Conservation (phyloP, 2,113 vertebrate species). For the Callithrix jacchus region DNA sequence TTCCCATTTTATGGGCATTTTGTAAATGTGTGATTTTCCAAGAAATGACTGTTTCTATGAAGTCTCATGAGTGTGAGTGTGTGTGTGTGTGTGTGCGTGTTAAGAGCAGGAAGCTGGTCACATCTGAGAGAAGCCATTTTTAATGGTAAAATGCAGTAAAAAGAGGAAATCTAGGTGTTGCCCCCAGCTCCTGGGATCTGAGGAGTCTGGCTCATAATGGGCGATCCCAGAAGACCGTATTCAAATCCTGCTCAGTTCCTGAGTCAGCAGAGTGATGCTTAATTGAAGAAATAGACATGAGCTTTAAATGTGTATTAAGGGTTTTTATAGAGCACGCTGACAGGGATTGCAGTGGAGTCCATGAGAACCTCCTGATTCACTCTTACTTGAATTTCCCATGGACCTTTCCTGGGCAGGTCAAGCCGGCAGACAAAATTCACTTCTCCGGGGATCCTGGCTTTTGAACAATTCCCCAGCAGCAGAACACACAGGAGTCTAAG, state of each 20-base stretch:
- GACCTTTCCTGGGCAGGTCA: background rate
- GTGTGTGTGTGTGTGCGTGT: no score
- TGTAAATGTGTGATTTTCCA: background rate
- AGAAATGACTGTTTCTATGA: background rate
- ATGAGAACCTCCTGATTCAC: background rate
- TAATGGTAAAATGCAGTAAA: background rate
- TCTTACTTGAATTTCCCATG: background rate
- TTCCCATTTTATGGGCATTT: background rate
- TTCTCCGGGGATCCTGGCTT: background rate
- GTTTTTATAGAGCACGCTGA: background rate
- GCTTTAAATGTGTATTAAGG: accelerated
- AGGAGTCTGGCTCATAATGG: accelerated
- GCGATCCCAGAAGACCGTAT: background rate
- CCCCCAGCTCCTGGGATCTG: background rate
- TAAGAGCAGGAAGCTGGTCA: no score
- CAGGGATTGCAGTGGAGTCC: background rate
- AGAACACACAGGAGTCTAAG: background rate
- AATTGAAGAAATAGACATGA: background rate
- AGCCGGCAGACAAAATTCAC: background rate
- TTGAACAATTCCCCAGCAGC: background rate
- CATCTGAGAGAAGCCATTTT: background rate
- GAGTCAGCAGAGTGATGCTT: background rate
- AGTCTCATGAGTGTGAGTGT: background rate
- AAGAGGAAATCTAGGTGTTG: accelerated
- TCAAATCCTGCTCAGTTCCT: background rate